Base-by-base conservation (phyloP, 2,797 vertebrate species). In the Pseudomugil gertrudae region DNA sequence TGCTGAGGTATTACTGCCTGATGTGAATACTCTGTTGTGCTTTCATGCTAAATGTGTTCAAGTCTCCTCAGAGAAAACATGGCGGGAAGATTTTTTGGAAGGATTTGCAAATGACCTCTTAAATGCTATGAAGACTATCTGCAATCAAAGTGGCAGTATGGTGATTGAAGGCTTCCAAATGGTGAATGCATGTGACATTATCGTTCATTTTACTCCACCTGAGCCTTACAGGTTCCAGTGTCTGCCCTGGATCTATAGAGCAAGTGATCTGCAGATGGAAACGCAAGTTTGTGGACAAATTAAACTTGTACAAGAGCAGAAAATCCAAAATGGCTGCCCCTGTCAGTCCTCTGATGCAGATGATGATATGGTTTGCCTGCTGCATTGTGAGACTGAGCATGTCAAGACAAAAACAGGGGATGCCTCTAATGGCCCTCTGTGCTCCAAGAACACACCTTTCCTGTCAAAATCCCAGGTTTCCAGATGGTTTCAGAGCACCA, bases 101-200 rank as follows among this genome's bases (percentile, higher is more conserved):
- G 96, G 95, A 35, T 97, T 98, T 24, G 90, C 94, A 32, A 91
- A 94, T n/a, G 95, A 97, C 72, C 80, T 99, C 9, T 74, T 98
- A 63, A 92, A 95, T 21, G 93, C 94, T 26, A 90, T 96, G 86
- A 93, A 90, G 78, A 92, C 84, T 2, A 75, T 90, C n/a, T 94
- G 91, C 69, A 90, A 89, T 61, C 80, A 85, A 60, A 90, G 93
- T 48, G 79, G 88, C 0, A 91, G 94, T 69, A 92, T 97, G 93
- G 85, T 93, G 82, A 93, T 96, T 40, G 94, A 94, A 23, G 94
- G 96, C 66, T 95, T 94, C 74, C 87, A 95, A 50, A 94, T 95
- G 0, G 84, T 95, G 48, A 95, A 92, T 43, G 63, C 84, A 70
- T 94, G 92, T 30, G 84, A 95, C 21, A 88, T 99, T 63, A 92